These are phyloP conservation scores for Actinemys pallida DNA, from an alignment of 2,113 vertebrate species.

Conservation along the genomic window DNA sequence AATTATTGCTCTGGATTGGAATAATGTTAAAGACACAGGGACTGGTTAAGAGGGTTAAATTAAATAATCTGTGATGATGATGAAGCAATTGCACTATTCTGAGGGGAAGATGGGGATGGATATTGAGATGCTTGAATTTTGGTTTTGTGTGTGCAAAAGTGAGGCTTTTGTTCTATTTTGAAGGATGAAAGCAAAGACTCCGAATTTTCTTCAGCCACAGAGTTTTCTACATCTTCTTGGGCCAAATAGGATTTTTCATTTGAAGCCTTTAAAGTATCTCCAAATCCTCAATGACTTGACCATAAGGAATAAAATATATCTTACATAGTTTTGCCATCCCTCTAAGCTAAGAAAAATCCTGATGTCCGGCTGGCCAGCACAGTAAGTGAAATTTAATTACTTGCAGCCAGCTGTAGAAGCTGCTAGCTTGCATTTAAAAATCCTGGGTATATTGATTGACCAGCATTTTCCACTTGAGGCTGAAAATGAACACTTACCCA, in stretches of 20 bases:
- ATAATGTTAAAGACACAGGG: slow-evolving; percentile 9
- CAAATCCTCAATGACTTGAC: background rate
- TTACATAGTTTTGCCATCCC: background rate
- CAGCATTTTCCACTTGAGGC: background rate
- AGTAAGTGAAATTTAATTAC: background rate
- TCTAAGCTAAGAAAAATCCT: background rate
- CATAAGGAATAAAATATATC: background rate
- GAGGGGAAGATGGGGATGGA: background rate
- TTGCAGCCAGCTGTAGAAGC: background rate
- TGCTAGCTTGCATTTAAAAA: background rate
- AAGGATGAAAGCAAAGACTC: background rate
- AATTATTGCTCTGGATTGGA: background rate
- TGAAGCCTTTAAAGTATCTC: background rate
- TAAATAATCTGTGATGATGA: slow-evolving; percentile 7
- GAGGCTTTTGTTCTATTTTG: background rate
- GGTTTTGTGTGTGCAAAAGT: background rate
- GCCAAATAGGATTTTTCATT: background rate
- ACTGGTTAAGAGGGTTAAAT: slow-evolving; percentile 15
- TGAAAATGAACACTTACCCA: background rate
- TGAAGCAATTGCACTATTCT: background rate
- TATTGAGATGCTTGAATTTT: background rate
- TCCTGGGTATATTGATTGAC: background rate
- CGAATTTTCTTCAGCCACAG: background rate
- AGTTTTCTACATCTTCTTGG: background rate
- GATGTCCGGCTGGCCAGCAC: background rate